phyloP scores from a whole-genome alignment of 2,113 vertebrate genomes.

The Notiomystis cincta region DNA sequence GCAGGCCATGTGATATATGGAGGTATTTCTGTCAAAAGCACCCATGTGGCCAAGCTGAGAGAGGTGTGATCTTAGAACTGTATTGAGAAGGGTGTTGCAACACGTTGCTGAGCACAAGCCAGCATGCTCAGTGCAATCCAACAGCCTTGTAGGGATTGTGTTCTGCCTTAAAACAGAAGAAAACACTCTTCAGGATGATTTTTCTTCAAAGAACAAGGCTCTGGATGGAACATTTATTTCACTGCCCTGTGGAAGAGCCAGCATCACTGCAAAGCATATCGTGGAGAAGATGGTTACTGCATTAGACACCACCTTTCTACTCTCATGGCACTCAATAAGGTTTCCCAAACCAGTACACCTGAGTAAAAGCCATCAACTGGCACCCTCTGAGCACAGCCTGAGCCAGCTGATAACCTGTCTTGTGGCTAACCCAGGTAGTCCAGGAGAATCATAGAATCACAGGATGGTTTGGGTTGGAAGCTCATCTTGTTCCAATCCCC shows the following conservation, averaged over 20 bases:
- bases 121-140: not conserved
- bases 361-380: not conserved
- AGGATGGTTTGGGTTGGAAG: not conserved
- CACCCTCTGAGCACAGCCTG: not conserved
- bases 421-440: not conserved
- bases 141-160: not conserved
- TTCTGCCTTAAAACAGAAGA: not conserved
- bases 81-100: accelerated
- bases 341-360: not conserved
- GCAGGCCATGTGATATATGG: accelerated
- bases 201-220: not conserved
- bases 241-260: not conserved
- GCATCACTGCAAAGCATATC: not conserved
- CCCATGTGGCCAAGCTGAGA: not conserved
- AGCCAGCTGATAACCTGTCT: not conserved
- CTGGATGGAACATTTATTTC: not conserved
- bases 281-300: not conserved
- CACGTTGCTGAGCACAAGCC: not conserved
- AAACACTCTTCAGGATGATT: not conserved
- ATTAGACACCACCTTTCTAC: not conserved
- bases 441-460: not conserved
- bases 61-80: not conserved
- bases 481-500: not conserved
- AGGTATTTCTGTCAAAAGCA: not conserved
- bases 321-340: not conserved